Base-by-base conservation (phyloP, 2,797 vertebrate genomes). In the Paratrypauchen microcephalus region DNA sequence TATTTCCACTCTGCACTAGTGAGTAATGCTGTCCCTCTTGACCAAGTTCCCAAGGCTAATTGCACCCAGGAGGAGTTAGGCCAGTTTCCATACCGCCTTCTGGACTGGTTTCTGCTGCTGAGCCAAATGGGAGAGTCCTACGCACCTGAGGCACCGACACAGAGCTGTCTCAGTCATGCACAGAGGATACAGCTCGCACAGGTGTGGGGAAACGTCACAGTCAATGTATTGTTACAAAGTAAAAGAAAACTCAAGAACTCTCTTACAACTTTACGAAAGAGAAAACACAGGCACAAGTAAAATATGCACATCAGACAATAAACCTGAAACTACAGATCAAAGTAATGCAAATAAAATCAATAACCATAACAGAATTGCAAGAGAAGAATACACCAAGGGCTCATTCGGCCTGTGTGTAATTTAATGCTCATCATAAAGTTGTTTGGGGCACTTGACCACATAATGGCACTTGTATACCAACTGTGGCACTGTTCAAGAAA, bases 81-180 rank as follows among this genome's bases (percentile, higher is more conserved):
- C 54, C 93, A 94, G 88, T 94, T 94, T 80, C 91, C 93, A 36
- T 94, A 91, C 76, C 90, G 91, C 19, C 89, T 94, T 62, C 48
- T 94, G 78, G 91, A 94, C 86, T 94, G 93, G 93, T 94, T 94
- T 68, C 85, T 94, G 75, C 86, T 94, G 36, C 82, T 94, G 74
- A 94, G 91, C 76, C 91, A 88, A 5, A 93, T 93, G 89, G 90
- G 86, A 67, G 65, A 86, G 70, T 85, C 78, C 19, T 87, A 89
- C 52, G 19, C 77, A 74, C 82, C 89, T 70, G 79, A 70, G 19
- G 85, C 89, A 50, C 89, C 74, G 0, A 70, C 92, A 24, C 89
- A 87, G 78, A 90, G 59, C 79, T 91, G 90, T 77, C 81, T 91
- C 68, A 88, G 79, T 76, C 83, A 90, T 62, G 11, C 79, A 70